A percentile compares a stretch with the other conserved stretches of the same genome.
Evolutionary conservation across 2,888 invertebrate species (phyloP).

Genomic region (Sylvicola fuscatus): DNA sequence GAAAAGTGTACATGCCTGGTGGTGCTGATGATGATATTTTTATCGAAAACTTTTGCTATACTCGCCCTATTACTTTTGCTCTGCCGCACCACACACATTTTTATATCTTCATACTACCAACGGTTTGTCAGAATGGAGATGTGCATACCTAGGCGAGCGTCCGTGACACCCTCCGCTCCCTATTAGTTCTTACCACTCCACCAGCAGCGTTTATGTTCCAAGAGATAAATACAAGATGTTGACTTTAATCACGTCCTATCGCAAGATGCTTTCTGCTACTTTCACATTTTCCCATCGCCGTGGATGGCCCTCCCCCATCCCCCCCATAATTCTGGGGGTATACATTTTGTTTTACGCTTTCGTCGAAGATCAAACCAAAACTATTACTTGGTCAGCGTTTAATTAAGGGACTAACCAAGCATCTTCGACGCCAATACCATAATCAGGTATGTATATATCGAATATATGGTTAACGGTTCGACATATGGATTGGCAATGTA

Average conservation of each 20-base stretch:
- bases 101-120: not conserved
- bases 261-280: conserved; percentile 9
- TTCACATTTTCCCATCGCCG: not conserved
- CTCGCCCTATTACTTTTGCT: not conserved
- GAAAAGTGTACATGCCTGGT: too few species aligned
- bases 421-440: too few species aligned
- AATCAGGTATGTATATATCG: too few species aligned
- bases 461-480: too few species aligned
- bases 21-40: conserved; percentile 4
- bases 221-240: conserved; percentile 8
- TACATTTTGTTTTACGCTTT: not conserved
- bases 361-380: not conserved
- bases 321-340: not conserved
- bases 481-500: too few species aligned
- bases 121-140: not conserved
- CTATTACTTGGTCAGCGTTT: conserved; percentile 4
- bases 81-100: not conserved
- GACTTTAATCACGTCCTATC: conserved; percentile 10
- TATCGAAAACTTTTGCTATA: conserved; percentile 3
- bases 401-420: conserved; percentile 1
- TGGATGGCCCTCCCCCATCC: too few species aligned
- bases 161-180: too few species aligned
- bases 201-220: not conserved
- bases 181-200: not conserved
- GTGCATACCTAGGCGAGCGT: not conserved